Evolutionary conservation across 1,140 invertebrate genomes (phyloP).

Genomic region (Habropoda laboriosa): DNA sequence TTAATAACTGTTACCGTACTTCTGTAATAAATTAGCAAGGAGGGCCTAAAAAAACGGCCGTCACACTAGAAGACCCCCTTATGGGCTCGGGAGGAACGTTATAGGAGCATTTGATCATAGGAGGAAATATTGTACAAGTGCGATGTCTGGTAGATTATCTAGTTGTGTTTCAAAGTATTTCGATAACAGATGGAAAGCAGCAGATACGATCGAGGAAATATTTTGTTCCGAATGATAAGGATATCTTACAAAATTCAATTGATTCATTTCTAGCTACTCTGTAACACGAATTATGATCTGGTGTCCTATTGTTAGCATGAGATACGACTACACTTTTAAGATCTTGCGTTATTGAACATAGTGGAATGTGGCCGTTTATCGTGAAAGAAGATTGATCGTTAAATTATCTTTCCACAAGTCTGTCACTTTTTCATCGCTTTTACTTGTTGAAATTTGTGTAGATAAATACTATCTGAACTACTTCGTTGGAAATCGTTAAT

Average conservation of each 20-base stretch:
- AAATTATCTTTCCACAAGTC: too few relatives aligned
- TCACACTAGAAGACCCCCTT: too few relatives aligned
- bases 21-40: too few relatives aligned
- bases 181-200: background rate
- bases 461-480: too few relatives aligned
- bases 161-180: constrained; percentile 17
- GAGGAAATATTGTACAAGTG: background rate
- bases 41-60: too few relatives aligned
- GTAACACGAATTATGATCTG: constrained; percentile 41
- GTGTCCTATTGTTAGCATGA: constrained; percentile 1
- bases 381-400: constrained; percentile 21
- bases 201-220: constrained; percentile 7
- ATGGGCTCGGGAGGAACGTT: background rate
- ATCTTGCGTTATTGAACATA: constrained; percentile 21
- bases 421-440: background rate
- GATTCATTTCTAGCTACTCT: background rate
- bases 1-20: too few relatives aligned
- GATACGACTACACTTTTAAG: background rate
- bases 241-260: background rate
- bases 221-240: constrained; percentile 2
- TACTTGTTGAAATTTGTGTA: background rate
- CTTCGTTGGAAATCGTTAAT: too few relatives aligned
- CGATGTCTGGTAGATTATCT: background rate
- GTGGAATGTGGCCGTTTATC: constrained; percentile 2
- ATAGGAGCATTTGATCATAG: background rate